Conservation (phyloP, 2,888 invertebrate genomes). For the Folsomia manolachei region DNA sequence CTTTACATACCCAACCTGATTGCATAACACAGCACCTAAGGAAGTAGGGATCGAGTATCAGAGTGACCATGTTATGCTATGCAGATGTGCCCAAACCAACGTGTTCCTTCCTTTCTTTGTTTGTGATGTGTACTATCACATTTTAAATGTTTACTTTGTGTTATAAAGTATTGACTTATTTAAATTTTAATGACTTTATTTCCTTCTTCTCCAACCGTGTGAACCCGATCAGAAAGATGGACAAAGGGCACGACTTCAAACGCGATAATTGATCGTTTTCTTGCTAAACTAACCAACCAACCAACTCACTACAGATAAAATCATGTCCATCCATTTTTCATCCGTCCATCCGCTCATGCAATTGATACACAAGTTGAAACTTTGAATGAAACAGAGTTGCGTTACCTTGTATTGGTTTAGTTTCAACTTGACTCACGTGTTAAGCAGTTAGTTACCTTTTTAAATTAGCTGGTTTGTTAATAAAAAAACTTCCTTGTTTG, state of each 20-base stretch:
- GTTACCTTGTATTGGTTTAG: too few relatives aligned
- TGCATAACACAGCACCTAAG: background rate
- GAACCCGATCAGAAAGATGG: constrained; percentile 2
- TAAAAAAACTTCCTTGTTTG: constrained; percentile 2
- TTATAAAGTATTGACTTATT: constrained; percentile 8
- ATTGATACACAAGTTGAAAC: background rate
- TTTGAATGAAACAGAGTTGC: too few relatives aligned
- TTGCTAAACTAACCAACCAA: background rate
- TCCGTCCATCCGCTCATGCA: too few relatives aligned
- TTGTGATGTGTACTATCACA: background rate
- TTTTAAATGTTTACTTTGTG: background rate
- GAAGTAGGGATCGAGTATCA: background rate
- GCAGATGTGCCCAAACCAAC: too few relatives aligned
- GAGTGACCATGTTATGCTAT: too few relatives aligned
- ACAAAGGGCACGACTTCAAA: background rate
- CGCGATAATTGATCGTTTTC: constrained; percentile 2
- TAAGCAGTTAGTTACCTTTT: constrained; percentile 9
- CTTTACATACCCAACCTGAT: background rate
- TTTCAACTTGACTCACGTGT: background rate
- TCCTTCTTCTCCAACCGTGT: constrained; percentile 6
- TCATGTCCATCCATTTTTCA: too few relatives aligned
- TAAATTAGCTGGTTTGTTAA: constrained; percentile 3
- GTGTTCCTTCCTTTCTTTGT: background rate
- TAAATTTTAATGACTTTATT: constrained; percentile 8
- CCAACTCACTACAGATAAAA: too few relatives aligned